Evolutionary conservation across 2,797 vertebrate species (phyloP).

Genomic region (Alcedo quadribrachys): DNA sequence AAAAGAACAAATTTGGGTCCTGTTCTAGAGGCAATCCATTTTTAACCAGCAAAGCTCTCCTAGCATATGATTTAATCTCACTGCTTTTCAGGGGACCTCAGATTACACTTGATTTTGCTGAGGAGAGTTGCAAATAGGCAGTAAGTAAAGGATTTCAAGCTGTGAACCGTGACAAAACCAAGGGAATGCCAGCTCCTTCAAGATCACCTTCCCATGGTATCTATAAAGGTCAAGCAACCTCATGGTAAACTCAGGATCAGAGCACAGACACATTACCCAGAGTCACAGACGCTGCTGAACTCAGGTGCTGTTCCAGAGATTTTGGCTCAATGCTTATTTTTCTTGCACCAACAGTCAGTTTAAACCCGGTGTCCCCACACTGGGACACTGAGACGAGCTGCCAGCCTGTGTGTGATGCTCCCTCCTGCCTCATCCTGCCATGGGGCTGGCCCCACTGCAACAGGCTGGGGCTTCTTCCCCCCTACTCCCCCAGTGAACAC

Average conservation of each 20-base stretch:
- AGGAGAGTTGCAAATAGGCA: neutral
- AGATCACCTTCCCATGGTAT: neutral
- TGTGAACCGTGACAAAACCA: neutral
- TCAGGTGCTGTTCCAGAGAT: neutral
- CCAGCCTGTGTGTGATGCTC: too few relatives aligned
- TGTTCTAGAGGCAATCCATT: neutral
- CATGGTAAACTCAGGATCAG: rapidly evolving
- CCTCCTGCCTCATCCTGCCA: too few relatives aligned
- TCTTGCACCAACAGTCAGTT: neutral
- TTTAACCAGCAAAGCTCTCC: neutral
- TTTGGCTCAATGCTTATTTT: rapidly evolving
- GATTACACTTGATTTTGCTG: neutral
- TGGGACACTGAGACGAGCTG: too few relatives aligned
- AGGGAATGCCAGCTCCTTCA: neutral
- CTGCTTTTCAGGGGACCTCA: neutral
- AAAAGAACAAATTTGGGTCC: neutral
- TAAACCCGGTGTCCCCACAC: too few relatives aligned
- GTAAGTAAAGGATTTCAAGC: neutral
- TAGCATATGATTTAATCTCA: neutral
- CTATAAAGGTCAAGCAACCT: neutral
- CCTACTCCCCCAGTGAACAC: rapidly evolving
- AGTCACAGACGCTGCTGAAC: neutral
- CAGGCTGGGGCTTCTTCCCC: neutral
- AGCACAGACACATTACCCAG: rapidly evolving
- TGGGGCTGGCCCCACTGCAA: too few relatives aligned